Evolutionary conservation across 2,113 vertebrate genomes (phyloP), one percentile per base, ranked within the genome.

Genomic region (Thermophis baileyi): DNA sequence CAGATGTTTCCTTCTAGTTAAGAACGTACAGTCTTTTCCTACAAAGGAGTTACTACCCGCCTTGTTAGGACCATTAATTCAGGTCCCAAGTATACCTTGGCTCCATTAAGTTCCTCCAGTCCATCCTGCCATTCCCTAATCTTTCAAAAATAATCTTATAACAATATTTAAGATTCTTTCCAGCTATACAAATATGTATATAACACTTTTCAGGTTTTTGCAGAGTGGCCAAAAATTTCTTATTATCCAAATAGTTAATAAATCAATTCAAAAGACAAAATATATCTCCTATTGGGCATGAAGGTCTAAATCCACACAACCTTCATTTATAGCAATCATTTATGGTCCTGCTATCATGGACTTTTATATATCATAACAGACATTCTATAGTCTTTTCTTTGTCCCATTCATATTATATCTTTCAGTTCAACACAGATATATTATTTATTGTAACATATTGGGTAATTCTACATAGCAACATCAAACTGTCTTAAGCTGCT

Each of bases 131-230:
- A 44, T 18, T 63, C 55, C 55, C 25, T 30, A 10, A n/a, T 69
- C 55, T 90, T 63, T n/a, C 44, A 90, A 55, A 24, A 89, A 55
- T 89, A 89, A 27, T 89, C 22, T 46, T 53, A 53, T 74, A 14
- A 35, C 40, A 35, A 40, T 16, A 53, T 91, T 90, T 91, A 91
- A 85, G 22, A 51, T 51, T 69, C 11, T 53, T 54, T 91, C 69
- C 49, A 53, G 49, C 49, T 40, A 8, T 27, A 85, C 25, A 90
- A 49, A 91, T 81, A 74, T 40, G n/a, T 91, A 53, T 85, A 22
- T 27, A 27, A 81, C 47, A 44, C 74, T 94, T 92, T 93, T 11
- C 87, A 95, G 85, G 27, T 81, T 90, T 85, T 20, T 81, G 24
- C 10, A 40, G 25, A 74, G n/a, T 53, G 49, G 63, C 63, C 87